These are phyloP conservation scores for Oryzias celebensis DNA, from an alignment of 2,113 vertebrate species.

Conservation along the genomic window DNA sequence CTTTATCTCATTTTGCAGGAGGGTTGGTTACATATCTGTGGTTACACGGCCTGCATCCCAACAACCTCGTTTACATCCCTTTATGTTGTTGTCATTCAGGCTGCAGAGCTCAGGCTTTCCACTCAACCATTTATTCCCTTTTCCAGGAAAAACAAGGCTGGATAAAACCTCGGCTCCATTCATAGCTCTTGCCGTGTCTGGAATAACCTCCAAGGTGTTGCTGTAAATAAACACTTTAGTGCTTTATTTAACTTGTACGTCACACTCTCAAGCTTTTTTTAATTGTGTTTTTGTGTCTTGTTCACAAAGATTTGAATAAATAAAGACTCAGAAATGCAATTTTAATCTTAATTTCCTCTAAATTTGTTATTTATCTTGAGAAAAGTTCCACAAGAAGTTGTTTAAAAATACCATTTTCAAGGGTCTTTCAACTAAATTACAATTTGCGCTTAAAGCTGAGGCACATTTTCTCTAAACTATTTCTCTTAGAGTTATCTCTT, in stretches of 20 bases:
- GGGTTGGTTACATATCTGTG: background rate
- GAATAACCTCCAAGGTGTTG: conserved; percentile 1
- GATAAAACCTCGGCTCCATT: conserved; percentile 10
- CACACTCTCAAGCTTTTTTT: too few species aligned
- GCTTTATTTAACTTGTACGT: background rate
- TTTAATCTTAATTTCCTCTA: too few species aligned
- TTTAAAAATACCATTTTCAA: too few species aligned
- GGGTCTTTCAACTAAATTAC: too few species aligned
- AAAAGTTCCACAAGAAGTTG: too few species aligned
- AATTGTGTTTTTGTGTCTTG: too few species aligned
- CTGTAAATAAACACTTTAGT: conserved; percentile 3
- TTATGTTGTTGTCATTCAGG: conserved; percentile 39
- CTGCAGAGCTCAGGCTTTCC: conserved; percentile 22
- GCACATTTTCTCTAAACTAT: too few species aligned
- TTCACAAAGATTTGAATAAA: too few species aligned
- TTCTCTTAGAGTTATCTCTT: too few species aligned
- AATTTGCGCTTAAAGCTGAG: too few species aligned
- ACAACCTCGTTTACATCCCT: conserved; percentile 27
- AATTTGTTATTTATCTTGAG: too few species aligned
- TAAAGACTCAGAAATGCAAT: too few species aligned
- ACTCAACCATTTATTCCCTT: conserved; percentile 15
- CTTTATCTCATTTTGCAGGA: conserved; percentile 20
- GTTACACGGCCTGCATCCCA: conserved; percentile 20
- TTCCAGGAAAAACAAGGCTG: conserved; percentile 8
- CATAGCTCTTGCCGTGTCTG: conserved; percentile 5